phyloP scores from a whole-genome alignment of 2,797 vertebrate species.

The Cirrhinus mrigala region DNA sequence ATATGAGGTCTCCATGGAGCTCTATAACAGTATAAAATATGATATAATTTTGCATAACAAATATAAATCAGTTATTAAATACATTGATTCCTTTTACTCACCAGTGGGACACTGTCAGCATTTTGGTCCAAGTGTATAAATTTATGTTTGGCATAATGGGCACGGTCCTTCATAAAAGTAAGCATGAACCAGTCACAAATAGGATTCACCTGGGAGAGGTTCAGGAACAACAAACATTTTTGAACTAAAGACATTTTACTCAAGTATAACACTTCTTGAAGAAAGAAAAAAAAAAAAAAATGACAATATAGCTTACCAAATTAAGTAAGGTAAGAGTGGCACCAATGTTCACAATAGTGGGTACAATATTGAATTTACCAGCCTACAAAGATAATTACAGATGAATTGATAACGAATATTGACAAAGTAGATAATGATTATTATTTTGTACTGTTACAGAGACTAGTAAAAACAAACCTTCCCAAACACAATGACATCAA shows the following conservation, averaged over 20 bases:
- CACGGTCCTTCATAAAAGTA: conserved; percentile 80
- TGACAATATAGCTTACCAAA: conserved; percentile 73
- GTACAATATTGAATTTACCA: conserved; percentile 84
- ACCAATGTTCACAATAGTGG: conserved; percentile 85
- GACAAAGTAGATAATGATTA: not conserved
- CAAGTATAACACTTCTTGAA: not conserved
- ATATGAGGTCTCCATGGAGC: conserved; percentile 12
- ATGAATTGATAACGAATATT: not conserved
- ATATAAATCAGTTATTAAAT: not conserved
- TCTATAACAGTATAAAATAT: not conserved
- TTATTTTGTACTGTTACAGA: not conserved
- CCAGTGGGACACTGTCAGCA: conserved; percentile 65
- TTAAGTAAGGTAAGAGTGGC: conserved; percentile 80
- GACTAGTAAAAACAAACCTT: conserved; percentile 60
- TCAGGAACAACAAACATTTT: not conserved
- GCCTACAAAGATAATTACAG: conserved; percentile 71
- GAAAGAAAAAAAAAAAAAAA: not conserved
- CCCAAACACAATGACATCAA: conserved; percentile 82
- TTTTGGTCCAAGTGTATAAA: conserved; percentile 81
- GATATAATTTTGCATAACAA: not conserved
- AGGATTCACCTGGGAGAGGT: conserved; percentile 76
- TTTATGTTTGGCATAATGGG: conserved; percentile 84
- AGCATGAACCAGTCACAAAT: conserved; percentile 86
- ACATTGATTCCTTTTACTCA: not conserved
- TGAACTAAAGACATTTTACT: not conserved